A percentile compares a stretch with the other conserved stretches of the same genome.
These are phyloP conservation scores for Apteryx mantelli DNA, from an alignment of 2,113 vertebrate species.

Conservation along the genomic window DNA sequence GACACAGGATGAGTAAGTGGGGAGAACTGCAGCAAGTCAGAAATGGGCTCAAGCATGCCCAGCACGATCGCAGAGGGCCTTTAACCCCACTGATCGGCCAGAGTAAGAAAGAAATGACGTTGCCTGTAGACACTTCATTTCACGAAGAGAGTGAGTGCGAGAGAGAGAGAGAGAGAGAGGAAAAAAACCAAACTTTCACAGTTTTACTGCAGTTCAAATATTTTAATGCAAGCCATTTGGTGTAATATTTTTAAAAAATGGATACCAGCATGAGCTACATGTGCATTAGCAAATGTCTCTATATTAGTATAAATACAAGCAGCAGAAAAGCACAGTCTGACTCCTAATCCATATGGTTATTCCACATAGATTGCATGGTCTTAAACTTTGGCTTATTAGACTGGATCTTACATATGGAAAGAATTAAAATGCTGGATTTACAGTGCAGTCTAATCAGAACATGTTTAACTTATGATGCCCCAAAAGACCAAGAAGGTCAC, in stretches of 20 bases:
- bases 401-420: conserved; percentile 55
- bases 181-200: not conserved
- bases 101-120: not conserved
- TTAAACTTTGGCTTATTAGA: conserved; percentile 59
- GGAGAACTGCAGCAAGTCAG: accelerated
- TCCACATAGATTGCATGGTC: conserved; percentile 62
- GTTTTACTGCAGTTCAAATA: conserved; percentile 53
- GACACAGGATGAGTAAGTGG: accelerated
- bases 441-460: conserved; percentile 57
- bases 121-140: not conserved
- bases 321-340: conserved; percentile 64
- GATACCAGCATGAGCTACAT: conserved; percentile 45
- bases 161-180: not conserved
- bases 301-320: conserved; percentile 46
- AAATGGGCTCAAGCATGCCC: accelerated
- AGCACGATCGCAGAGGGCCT: not conserved
- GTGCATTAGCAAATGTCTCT: conserved; percentile 44
- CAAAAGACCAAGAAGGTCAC: conserved; percentile 51
- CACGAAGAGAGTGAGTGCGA: conserved; percentile 13
- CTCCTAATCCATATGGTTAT: conserved; percentile 62
- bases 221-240: conserved; percentile 67
- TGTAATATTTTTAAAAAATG: conserved; percentile 41
- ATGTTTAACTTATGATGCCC: conserved; percentile 61
- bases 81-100: not conserved
- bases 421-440: conserved; percentile 65